Conservation (phyloP, 1,140 invertebrate genomes). For the Aphaenogaster ashmeadi region DNA sequence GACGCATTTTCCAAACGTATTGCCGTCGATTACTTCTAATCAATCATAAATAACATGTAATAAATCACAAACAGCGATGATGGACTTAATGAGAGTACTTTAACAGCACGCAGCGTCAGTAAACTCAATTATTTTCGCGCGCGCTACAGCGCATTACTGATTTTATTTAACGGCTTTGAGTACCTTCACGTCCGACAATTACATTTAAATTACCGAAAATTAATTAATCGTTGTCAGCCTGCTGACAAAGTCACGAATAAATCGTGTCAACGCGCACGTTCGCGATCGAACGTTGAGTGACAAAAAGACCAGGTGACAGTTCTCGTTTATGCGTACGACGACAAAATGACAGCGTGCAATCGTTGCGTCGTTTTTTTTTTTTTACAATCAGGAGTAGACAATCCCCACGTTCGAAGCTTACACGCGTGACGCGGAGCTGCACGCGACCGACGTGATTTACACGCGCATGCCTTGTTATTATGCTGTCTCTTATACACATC, state of each 20-base stretch:
- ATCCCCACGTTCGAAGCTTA: conserved; percentile 66
- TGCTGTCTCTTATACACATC: too few species aligned
- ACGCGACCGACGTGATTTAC: conserved; percentile 16
- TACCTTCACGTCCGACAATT: conserved; percentile 46
- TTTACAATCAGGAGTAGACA: conserved; percentile 8
- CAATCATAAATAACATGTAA: conserved; percentile 58
- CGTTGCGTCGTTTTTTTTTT: conserved; percentile 6
- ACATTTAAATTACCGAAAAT: conserved; percentile 49
- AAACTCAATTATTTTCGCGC: conserved; percentile 38
- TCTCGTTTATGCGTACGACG: conserved; percentile 1
- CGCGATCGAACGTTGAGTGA: conserved; percentile 1
- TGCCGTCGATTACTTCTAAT: conserved; percentile 51
- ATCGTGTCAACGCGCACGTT: not conserved
- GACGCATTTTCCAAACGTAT: conserved; percentile 27
- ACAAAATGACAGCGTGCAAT: conserved; percentile 21
- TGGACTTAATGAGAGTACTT: conserved; percentile 49
- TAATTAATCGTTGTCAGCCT: conserved; percentile 41
- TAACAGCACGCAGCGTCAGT: conserved; percentile 22
- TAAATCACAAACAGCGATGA: conserved; percentile 54
- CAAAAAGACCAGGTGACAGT: conserved; percentile 19
- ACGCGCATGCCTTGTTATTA: conserved; percentile 45
- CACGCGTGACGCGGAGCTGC: not conserved
- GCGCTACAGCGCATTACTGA: conserved; percentile 20
- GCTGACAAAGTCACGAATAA: conserved; percentile 55
- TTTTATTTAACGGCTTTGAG: conserved; percentile 45